Conservation (phyloP, 2,888 invertebrate genomes). For the Megalurothrips usitatus region DNA sequence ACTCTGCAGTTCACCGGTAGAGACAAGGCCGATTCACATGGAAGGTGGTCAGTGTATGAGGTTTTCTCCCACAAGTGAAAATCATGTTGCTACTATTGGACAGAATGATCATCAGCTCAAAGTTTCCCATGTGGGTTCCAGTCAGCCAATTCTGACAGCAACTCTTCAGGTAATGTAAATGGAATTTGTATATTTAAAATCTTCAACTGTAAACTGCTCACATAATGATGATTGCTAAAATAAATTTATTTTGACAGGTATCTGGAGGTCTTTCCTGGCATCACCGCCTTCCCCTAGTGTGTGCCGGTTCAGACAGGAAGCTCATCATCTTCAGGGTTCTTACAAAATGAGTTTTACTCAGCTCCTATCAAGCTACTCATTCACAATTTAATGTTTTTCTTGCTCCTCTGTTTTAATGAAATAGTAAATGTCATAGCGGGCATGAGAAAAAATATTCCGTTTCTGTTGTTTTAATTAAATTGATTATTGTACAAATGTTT, state of each 20-base stretch:
- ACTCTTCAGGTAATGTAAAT: constrained; percentile 39
- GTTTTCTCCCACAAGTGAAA: constrained; percentile 59
- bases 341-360: background rate
- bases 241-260: constrained; percentile 35
- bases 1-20: constrained; percentile 54
- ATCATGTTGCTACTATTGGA: constrained; percentile 62
- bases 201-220: constrained; percentile 14
- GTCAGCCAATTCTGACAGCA: constrained; percentile 54
- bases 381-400: background rate
- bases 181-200: background rate
- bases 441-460: background rate
- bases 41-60: constrained; percentile 59
- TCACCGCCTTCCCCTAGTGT: constrained; percentile 39
- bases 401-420: background rate
- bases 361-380: background rate
- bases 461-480: background rate
- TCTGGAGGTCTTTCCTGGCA: constrained; percentile 39
- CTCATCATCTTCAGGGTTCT: background rate
- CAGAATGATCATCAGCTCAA: constrained; percentile 62
- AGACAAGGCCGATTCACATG: constrained; percentile 57
- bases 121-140: constrained; percentile 56
- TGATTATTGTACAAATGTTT: background rate
- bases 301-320: constrained; percentile 35
- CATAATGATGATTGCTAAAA: constrained; percentile 3
- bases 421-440: background rate